phyloP scores from a whole-genome alignment of 2,797 vertebrate genomes.

The Tangara arthus region DNA sequence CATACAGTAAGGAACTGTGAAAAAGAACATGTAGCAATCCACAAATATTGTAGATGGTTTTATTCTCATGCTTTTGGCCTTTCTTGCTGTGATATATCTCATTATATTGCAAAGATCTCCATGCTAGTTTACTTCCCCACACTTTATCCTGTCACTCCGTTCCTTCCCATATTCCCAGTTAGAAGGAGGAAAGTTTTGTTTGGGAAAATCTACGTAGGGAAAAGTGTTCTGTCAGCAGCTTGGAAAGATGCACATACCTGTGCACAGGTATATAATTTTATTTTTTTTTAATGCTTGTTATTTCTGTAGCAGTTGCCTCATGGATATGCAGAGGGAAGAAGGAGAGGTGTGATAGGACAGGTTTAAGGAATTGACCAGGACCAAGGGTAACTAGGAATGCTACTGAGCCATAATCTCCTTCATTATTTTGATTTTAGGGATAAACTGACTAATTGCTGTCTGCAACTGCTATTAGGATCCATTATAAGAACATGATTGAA shows the following conservation, averaged over 20 bases:
- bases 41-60: not conserved
- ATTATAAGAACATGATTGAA: not conserved
- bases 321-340: not conserved
- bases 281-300: not conserved
- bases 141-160: not conserved
- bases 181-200: not conserved
- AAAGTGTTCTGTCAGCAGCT: not conserved
- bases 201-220: not conserved
- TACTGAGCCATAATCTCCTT: not conserved
- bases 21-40: not conserved
- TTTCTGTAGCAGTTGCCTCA: not conserved
- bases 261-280: too few species aligned
- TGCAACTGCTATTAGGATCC: not conserved
- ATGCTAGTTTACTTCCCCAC: not conserved
- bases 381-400: too few species aligned
- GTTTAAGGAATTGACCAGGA: not conserved
- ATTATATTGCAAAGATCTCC: not conserved
- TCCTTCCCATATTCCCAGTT: not conserved
- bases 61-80: not conserved
- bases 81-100: not conserved
- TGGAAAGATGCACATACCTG: not conserved
- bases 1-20: not conserved
- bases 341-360: not conserved
- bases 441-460: not conserved
- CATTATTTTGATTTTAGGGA: not conserved